A percentile compares a stretch with the other conserved stretches of the same genome.
These are phyloP conservation scores for Sceliomorpha sp. DNA, from an alignment of 2,888 invertebrate species.

Conservation along the genomic window DNA sequence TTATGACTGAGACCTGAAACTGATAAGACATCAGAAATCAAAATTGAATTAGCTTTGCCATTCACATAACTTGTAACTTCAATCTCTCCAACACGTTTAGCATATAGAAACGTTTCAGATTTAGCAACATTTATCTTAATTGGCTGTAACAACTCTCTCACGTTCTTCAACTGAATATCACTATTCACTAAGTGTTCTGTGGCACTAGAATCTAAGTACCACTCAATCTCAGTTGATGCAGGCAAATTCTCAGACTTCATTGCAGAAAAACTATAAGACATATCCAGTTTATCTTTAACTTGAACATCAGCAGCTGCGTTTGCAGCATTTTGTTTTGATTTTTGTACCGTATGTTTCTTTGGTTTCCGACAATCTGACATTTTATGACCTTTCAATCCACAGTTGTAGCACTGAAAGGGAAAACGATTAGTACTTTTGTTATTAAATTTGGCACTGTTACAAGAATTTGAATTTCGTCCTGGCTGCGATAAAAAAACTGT, in stretches of 20 bases:
- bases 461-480: no score
- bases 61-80: constrained; percentile 10
- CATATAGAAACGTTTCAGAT: constrained; percentile 9
- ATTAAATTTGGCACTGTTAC: no score
- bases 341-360: background rate
- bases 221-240: constrained; percentile 25
- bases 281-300: background rate
- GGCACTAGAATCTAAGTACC: constrained; percentile 58
- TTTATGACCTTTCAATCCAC: background rate
- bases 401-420: no score
- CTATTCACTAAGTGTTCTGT: constrained; percentile 54
- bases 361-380: background rate
- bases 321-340: background rate
- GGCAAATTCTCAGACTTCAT: background rate
- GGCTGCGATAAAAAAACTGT: background rate
- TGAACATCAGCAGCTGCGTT: background rate
- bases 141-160: constrained; percentile 35
- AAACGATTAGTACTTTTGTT: no score
- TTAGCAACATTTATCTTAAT: constrained; percentile 61
- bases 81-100: background rate
- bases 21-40: constrained; percentile 42
- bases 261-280: background rate
- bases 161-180: constrained; percentile 27
- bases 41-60: constrained; percentile 30
- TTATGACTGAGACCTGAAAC: constrained; percentile 51